A percentile compares a stretch with the other conserved stretches of the same genome.
Evolutionary conservation across 2,113 vertebrate species (phyloP).

Genomic region (Ptilorrhoa leucosticta): DNA sequence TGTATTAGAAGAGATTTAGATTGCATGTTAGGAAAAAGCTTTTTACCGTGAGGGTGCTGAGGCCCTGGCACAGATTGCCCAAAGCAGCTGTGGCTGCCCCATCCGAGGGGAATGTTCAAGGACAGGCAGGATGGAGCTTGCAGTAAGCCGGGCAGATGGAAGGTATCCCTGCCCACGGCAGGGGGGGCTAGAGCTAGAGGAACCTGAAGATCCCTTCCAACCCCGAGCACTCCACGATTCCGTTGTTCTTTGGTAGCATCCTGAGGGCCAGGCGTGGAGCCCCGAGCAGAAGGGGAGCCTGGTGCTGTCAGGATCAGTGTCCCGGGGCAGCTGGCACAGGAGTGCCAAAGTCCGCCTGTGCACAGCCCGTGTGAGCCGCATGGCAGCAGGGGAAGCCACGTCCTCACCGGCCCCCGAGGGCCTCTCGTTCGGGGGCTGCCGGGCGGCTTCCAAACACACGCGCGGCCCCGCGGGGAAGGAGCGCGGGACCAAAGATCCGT

Average conservation of each 20-base stretch:
- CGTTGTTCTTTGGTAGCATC: neutral
- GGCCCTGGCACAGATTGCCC: too few species aligned
- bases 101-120: neutral
- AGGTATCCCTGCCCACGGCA: fast-evolving
- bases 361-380: too few species aligned
- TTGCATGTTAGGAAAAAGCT: neutral
- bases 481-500: fast-evolving
- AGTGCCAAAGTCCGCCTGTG: neutral
- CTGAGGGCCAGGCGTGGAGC: fast-evolving
- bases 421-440: too few species aligned
- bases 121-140: too few species aligned
- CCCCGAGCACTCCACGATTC: neutral
- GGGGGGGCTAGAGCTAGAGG: fast-evolving
- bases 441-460: neutral
- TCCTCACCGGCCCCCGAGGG: fast-evolving
- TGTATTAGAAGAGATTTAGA: too few species aligned
- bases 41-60: neutral
- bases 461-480: fast-evolving
- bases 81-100: neutral
- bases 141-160: neutral
- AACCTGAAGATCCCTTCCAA: neutral
- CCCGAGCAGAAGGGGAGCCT: neutral
- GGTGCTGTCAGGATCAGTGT: neutral
- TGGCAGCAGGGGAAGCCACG: fast-evolving
- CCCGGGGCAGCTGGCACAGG: fast-evolving